These are phyloP conservation scores for Neelides sp. DNA, from an alignment of 1,140 invertebrate species.

Conservation along the genomic window DNA sequence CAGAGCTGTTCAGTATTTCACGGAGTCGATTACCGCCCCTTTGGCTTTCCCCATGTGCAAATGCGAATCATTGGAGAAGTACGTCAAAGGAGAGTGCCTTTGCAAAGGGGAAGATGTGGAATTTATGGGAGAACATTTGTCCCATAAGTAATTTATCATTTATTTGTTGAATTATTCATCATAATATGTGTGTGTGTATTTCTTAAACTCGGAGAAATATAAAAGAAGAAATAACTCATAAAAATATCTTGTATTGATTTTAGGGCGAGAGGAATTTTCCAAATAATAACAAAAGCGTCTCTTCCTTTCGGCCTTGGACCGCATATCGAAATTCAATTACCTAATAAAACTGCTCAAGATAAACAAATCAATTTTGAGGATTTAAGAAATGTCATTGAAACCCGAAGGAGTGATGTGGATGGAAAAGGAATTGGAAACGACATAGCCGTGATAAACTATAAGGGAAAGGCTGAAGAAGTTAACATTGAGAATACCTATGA, in stretches of 20 bases:
- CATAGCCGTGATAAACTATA: too few species aligned
- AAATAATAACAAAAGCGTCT: constrained; percentile 5
- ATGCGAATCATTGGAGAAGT: constrained; percentile 1
- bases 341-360: too few species aligned
- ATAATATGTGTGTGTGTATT: constrained; percentile 1
- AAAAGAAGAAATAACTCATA: neutral
- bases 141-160: neutral
- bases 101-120: neutral
- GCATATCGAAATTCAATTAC: constrained; percentile 7
- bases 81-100: neutral
- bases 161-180: constrained; percentile 2
- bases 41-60: constrained; percentile 39
- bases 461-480: too few species aligned
- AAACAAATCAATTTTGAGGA: too few species aligned
- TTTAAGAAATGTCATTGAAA: too few species aligned
- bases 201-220: neutral
- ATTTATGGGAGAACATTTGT: constrained; percentile 3
- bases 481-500: too few species aligned
- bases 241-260: neutral
- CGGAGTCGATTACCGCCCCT: constrained; percentile 57
- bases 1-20: constrained; percentile 52
- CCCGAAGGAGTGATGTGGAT: too few species aligned
- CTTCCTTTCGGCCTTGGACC: constrained; percentile 12
- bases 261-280: constrained; percentile 12
- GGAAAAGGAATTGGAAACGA: too few species aligned